Evolutionary conservation across 2,888 invertebrate genomes (phyloP).

Genomic region (Rhingia rostrata): DNA sequence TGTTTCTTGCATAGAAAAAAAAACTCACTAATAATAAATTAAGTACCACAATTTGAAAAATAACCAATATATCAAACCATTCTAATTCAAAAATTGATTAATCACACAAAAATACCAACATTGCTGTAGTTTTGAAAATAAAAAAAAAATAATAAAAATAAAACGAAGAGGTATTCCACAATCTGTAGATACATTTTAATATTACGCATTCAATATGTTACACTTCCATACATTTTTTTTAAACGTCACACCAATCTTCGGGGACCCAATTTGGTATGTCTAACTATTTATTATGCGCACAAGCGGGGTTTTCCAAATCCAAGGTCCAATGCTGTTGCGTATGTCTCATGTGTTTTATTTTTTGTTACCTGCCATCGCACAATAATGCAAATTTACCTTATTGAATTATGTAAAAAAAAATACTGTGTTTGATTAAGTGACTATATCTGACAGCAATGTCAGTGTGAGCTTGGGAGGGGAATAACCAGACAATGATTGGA

Average conservation of each 20-base stretch:
- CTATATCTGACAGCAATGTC: not conserved
- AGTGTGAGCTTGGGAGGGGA: slow-evolving; percentile 1
- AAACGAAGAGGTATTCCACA: not conserved
- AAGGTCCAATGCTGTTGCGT: slow-evolving; percentile 37
- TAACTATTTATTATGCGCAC: slow-evolving; percentile 26
- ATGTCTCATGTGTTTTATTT: not conserved
- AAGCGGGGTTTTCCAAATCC: slow-evolving; percentile 26
- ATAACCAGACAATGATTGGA: slow-evolving; percentile 8
- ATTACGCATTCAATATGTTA: slow-evolving; percentile 4
- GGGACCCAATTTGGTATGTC: not conserved
- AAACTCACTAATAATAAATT: too few species aligned
- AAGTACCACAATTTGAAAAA: too few species aligned
- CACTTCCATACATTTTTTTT: not conserved
- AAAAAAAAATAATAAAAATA: not conserved
- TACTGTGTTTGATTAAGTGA: not conserved
- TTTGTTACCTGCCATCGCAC: slow-evolving; percentile 11
- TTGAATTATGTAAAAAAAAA: slow-evolving; percentile 26
- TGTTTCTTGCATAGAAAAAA: too few species aligned
- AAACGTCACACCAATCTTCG: not conserved
- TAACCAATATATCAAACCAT: not conserved
- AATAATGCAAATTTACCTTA: slow-evolving; percentile 24
- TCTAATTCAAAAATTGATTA: not conserved
- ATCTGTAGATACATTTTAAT: not conserved
- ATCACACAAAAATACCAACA: not conserved
- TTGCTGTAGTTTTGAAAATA: not conserved